Percentiles rank a stretch among this genome's conserved stretches.
Conservation (phyloP, 1,140 invertebrate species). For the Megalonaias nervosa region DNA sequence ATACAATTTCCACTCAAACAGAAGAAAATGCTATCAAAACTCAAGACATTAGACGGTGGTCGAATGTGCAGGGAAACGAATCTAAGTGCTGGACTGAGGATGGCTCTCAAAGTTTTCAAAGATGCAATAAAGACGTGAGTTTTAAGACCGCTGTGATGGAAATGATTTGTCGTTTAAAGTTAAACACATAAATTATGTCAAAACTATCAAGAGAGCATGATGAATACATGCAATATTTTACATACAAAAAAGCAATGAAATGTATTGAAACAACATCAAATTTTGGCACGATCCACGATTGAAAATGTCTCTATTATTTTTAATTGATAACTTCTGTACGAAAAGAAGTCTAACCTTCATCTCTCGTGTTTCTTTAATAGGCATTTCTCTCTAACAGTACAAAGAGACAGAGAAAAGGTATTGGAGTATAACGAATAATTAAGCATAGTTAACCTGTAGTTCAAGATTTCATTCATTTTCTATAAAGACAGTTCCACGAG, state of each 20-base stretch:
- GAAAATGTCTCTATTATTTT: neutral
- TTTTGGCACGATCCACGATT: neutral
- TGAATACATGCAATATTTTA: neutral
- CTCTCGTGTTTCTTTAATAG: no score
- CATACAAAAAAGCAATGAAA: neutral
- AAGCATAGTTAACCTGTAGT: no score
- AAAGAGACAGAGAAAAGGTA: no score
- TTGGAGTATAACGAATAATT: no score
- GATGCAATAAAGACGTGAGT: conserved; percentile 15
- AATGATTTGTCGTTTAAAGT: neutral
- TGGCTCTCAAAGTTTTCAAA: conserved; percentile 40
- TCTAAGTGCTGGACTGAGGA: conserved; percentile 39
- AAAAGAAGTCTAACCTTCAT: neutral
- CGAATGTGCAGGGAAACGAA: conserved; percentile 41
- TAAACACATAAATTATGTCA: neutral
- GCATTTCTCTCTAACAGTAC: no score
- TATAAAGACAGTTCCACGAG: no score
- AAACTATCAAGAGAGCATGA: neutral
- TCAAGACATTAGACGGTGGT: conserved; percentile 38
- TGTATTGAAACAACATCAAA: no score
- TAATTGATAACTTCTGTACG: no score
- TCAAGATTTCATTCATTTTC: no score
- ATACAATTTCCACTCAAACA: no score
- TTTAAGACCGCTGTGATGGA: neutral
- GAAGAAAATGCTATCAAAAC: no score